Conservation (phyloP, 1,140 invertebrate species). For the Metopolophium dirhodum region DNA sequence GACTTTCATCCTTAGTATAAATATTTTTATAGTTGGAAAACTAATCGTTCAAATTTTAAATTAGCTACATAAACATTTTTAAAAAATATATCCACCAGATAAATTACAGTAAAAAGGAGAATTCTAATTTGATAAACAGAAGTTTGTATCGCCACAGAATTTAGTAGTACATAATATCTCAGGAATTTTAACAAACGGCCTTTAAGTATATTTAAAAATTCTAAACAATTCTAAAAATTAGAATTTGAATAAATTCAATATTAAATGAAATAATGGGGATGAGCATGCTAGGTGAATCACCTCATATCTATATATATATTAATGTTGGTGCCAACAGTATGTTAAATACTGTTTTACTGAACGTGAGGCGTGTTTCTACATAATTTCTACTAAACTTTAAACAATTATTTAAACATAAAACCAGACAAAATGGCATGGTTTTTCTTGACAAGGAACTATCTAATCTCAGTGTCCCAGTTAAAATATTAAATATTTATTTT, state of each 20-base stretch:
- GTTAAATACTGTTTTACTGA: neutral
- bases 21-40: neutral
- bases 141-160: no score
- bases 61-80: neutral
- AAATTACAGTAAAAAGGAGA: no score
- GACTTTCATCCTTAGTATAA: neutral
- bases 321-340: neutral
- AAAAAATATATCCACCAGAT: no score
- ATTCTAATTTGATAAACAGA: no score
- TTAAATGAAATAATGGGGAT: neutral
- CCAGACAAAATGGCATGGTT: neutral
- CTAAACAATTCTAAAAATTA: no score
- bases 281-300: neutral
- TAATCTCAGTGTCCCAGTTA: neutral
- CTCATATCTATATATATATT: no score
- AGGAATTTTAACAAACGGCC: no score
- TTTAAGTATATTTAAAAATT: no score
- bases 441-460: neutral
- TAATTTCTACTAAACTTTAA: neutral
- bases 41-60: neutral
- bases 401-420: neutral
- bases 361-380: neutral
- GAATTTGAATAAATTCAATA: neutral
- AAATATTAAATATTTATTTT: neutral
- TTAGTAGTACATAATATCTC: no score